phyloP scores from a whole-genome alignment of 2,888 invertebrate genomes.

The Amphipyra berbera region DNA sequence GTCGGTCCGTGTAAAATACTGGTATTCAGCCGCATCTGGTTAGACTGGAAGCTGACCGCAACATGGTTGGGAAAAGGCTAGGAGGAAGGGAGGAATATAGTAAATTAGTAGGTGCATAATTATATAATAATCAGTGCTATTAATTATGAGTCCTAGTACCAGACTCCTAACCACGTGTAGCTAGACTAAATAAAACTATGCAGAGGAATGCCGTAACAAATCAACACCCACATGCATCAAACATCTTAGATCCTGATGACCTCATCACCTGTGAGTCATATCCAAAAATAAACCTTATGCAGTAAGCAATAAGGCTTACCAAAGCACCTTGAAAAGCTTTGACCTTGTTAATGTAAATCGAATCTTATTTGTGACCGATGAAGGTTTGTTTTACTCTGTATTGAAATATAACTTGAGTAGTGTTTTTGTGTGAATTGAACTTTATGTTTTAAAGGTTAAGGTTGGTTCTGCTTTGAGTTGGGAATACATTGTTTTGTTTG shows the following conservation, averaged over 20 bases:
- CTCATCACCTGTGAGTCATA: conserved; percentile 43
- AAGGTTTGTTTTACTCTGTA: conserved; percentile 9
- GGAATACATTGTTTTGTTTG: conserved; percentile 12
- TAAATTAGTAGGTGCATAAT: too few species aligned
- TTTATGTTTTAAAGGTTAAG: conserved; percentile 4
- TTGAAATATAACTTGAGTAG: not conserved
- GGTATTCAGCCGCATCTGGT: too few species aligned
- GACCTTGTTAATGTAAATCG: conserved; percentile 11
- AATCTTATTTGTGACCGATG: accelerated
- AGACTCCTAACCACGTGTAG: conserved; percentile 26
- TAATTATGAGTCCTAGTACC: conserved; percentile 3
- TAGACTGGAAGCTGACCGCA: too few species aligned
- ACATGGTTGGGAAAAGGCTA: too few species aligned
- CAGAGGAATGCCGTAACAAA: conserved; percentile 41
- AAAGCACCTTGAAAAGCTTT: conserved; percentile 10
- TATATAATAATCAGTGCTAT: too few species aligned
- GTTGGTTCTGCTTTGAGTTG: conserved; percentile 8
- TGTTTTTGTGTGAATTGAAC: conserved; percentile 4
- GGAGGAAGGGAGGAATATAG: too few species aligned
- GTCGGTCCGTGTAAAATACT: too few species aligned
- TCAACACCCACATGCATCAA: conserved; percentile 53
- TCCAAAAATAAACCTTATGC: conserved; percentile 50
- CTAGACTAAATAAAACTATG: conserved; percentile 15
- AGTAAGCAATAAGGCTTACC: conserved; percentile 33
- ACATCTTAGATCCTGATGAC: conserved; percentile 44